Evolutionary conservation across 2,113 vertebrate species (phyloP).

Genomic region (Polypterus senegalus): DNA sequence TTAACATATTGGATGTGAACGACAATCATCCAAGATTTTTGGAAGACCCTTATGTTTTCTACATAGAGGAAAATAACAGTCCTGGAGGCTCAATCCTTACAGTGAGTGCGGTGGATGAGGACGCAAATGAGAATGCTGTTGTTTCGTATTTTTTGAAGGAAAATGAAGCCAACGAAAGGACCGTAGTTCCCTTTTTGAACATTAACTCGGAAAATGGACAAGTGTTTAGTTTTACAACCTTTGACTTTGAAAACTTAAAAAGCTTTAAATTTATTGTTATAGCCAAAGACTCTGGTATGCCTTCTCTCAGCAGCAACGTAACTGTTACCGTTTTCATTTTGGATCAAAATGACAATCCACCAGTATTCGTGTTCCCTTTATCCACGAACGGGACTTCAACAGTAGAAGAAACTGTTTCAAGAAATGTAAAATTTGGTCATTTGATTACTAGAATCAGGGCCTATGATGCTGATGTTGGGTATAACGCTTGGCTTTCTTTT

Average conservation of each 20-base stretch:
- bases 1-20: constrained; percentile 34
- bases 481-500: no score
- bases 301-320: constrained; percentile 23
- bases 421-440: constrained; percentile 12
- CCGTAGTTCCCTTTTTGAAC: constrained; percentile 26
- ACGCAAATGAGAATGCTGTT: constrained; percentile 30
- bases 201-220: constrained; percentile 25
- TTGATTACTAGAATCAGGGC: constrained; percentile 19
- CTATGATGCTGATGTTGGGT: constrained; percentile 19
- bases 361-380: constrained; percentile 18
- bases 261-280: constrained; percentile 25
- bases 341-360: constrained; percentile 29
- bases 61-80: no score
- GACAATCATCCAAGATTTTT: constrained; percentile 35
- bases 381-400: constrained; percentile 12
- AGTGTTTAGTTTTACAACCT: constrained; percentile 21
- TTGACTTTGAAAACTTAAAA: constrained; percentile 26
- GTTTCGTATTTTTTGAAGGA: constrained; percentile 32
- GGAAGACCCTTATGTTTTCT: constrained; percentile 19
- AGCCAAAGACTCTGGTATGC: constrained; percentile 28
- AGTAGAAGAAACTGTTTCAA: constrained; percentile 1
- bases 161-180: constrained; percentile 4
- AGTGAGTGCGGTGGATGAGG: constrained; percentile 27
- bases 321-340: constrained; percentile 28
- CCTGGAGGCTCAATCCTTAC: constrained; percentile 29